Evolutionary conservation across 2,888 invertebrate genomes (phyloP), one percentile per base, ranked within the genome.

Genomic region (Galerucella nymphaeae): DNA sequence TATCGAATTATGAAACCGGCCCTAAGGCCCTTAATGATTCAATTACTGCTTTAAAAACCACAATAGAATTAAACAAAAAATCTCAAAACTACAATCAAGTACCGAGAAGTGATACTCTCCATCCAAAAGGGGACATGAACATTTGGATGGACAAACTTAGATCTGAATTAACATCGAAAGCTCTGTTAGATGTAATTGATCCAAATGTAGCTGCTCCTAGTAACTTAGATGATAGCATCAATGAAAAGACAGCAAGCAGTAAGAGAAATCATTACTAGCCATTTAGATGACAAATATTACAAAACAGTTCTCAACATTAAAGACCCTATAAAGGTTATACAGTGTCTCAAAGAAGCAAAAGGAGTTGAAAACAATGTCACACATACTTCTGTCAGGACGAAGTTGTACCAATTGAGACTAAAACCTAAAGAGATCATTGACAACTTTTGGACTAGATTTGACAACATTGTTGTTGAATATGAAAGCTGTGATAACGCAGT

Each of bases 251-350:
- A 70, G 13, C 62, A 62, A 53, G 38, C 48, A 63, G 70, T 70
- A 2, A 70, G 70, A 70, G 63, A 70, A 50, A 64, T 70, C 13
- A 62, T 70, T 9, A 70, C 61, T 18, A 68, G 59, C 13, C 68
- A 68, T 20, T 59, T 68, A 58, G 61, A 68, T 23, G 23, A 58
- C 8, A 61, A 59, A 57, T 68, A 68, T 14, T 45, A 68, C 61
- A 58, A 57, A 45, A 68, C 16, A 14, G 68, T 61, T 23, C 57
- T 59, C 13, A 41, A 45, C 13, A 68, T 68, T 42, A 59, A 59
- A 67, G 59, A 67, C 8, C 30, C 30, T 8, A 2, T n/a, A n/a
- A n/a, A n/a, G n/a, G n/a, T 68, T 68, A 58, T 68, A 59, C 13
- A 68, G 9, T 61, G 45, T 14, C 42, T 68, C 20, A 68, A 20